Conservation (phyloP, 2,797 vertebrate genomes). For the Thaleichthys pacificus region DNA sequence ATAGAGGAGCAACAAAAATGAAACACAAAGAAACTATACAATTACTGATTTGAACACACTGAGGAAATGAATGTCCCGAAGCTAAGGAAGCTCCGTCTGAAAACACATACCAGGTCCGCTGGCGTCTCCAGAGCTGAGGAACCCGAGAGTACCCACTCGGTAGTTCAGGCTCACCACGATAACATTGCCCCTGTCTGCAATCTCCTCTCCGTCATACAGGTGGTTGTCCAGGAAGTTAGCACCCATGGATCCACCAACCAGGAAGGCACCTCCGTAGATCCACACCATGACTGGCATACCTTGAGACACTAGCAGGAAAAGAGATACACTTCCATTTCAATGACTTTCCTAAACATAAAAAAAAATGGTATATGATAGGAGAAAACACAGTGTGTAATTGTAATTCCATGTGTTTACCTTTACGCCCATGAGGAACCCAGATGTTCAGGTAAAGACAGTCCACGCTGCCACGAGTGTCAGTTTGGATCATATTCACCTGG, state of each 20-base stretch:
- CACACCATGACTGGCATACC: slow-evolving; percentile 89
- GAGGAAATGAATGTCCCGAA: not conserved
- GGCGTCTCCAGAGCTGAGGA: slow-evolving; percentile 89
- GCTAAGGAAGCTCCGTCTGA: not conserved
- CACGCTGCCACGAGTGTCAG: slow-evolving; percentile 57
- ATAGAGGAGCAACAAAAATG: not conserved
- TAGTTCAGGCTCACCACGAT: slow-evolving; percentile 92
- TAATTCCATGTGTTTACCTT: slow-evolving; percentile 30
- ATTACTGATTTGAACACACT: not conserved
- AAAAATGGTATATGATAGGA: not conserved
- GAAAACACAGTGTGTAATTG: not conserved
- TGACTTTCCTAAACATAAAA: not conserved
- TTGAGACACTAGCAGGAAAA: slow-evolving; percentile 77
- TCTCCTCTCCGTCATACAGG: slow-evolving; percentile 86
- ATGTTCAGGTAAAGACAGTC: slow-evolving; percentile 88
- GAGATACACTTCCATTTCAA: not conserved
- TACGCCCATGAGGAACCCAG: slow-evolving; percentile 79
- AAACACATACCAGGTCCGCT: slow-evolving; percentile 78
- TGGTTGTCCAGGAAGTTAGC: slow-evolving; percentile 84
- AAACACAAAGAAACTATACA: not conserved
- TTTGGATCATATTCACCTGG: slow-evolving; percentile 69
- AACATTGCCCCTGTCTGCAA: slow-evolving; percentile 85
- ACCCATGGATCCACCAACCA: slow-evolving; percentile 79
- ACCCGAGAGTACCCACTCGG: slow-evolving; percentile 87
- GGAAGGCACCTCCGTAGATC: slow-evolving; percentile 86